phyloP scores from a whole-genome alignment of 92 coral and sea anemone species.

The Heteractis magnifica region DNA sequence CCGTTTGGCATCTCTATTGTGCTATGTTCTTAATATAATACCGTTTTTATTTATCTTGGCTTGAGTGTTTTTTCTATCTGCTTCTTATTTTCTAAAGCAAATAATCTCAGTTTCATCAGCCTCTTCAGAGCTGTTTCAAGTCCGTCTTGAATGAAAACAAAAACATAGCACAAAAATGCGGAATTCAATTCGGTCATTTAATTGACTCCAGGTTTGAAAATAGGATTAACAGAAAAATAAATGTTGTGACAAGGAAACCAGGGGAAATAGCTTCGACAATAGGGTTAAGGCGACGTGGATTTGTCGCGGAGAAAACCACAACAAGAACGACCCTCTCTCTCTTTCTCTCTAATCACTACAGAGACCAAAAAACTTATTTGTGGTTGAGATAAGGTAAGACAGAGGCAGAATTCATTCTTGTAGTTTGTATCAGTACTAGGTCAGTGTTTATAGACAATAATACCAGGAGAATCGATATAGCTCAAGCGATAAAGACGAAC shows the following conservation, averaged over 20 bases:
- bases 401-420: not conserved
- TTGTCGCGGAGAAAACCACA: conserved; percentile 1
- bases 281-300: not conserved
- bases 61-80: not conserved
- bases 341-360: not conserved
- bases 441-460: not conserved
- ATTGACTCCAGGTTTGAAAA: conserved; percentile 7
- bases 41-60: not conserved
- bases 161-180: not conserved
- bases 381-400: conserved; percentile 7
- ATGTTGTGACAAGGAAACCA: conserved; percentile 1
- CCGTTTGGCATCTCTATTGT: not conserved
- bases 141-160: not conserved
- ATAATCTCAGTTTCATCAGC: not conserved
- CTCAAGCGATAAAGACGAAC: not conserved
- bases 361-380: conserved; percentile 10
- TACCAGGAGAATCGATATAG: not conserved
- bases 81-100: not conserved
- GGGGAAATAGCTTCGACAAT: conserved; percentile 2
- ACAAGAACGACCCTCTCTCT: not conserved
- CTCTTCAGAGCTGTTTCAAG: not conserved
- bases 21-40: not conserved
- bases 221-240: conserved; percentile 4
- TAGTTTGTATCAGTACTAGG: not conserved
- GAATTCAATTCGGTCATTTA: not conserved